Evolutionary conservation across 2,113 vertebrate genomes (phyloP), one percentile per base, ranked within the genome.

Genomic region (Cyanoliseus patagonus): DNA sequence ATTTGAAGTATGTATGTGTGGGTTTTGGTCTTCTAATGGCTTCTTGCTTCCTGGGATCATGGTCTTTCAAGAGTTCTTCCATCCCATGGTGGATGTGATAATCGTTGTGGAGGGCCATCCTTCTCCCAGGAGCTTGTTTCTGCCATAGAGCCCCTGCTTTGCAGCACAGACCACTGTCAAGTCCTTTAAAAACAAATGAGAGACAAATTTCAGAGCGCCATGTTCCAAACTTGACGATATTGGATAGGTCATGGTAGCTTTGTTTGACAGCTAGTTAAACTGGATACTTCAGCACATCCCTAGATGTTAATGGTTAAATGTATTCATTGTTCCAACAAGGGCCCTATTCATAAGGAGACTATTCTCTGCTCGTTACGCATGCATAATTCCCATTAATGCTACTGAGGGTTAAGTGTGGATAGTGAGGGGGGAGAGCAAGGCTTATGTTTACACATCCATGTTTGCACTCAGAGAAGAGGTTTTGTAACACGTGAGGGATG

Each of bases 251-350:
- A 85, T 33, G 80, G 87, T 62, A 49, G 92, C 89, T 97, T 95
- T 97, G 94, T 95, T 24, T 90, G 92, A 72, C 75, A 83, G 91
- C 90, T 92, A 53, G 94, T 97, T 97, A 93, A 93, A 90, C 41
- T n/a, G 79, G 89, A 68, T 93, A 96, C 92, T 85, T 93, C 28
- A 5, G 91, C 91, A 91, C 94, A 95, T 97, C 96, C 86, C 80
- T 97, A 88, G 93, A 95, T 89, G 80, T 96, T 94, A 91, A 90
- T 97, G 94, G 92, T 91, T 76, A 97, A 83, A 95, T 94, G 93
- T 95, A 83, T 94, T 97, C 96, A 91, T 95, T 96, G 91, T 95
- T 80, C 92, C 94, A 97, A 97, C 97, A 97, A 97, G 94, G 94
- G 47, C 85, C 72, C 92, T 90, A 97, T 97, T 97, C 96, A 97